A percentile compares a stretch with the other conserved stretches of the same genome.
phyloP scores from a whole-genome alignment of 2,888 invertebrate genomes.

The Sphinx pinastri region DNA sequence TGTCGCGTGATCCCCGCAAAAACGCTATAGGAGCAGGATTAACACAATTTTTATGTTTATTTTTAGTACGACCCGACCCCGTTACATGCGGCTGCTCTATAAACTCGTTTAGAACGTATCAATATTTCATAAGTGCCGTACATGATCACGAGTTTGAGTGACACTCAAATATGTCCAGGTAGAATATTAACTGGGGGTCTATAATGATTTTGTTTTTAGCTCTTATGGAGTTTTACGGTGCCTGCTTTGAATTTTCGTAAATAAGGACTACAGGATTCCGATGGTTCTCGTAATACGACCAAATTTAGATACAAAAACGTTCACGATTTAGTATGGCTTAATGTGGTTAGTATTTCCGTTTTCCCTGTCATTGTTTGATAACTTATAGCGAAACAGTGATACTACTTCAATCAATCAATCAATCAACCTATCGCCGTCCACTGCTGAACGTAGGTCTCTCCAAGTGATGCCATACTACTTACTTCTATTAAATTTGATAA shows the following conservation, averaged over 20 bases:
- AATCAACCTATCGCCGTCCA: too few species aligned
- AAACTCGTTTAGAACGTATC: conserved; percentile 55
- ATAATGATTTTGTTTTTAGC: conserved; percentile 1
- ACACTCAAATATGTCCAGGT: conserved; percentile 22
- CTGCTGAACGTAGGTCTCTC: too few species aligned
- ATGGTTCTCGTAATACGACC: not conserved
- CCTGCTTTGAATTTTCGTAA: not conserved
- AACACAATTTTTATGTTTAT: conserved; percentile 62
- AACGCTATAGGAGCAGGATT: conserved; percentile 55
- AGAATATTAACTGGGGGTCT: not conserved
- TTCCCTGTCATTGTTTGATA: not conserved
- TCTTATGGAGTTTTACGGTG: not conserved
- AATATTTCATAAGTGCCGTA: conserved; percentile 54
- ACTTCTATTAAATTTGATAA: too few species aligned
- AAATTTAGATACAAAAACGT: not conserved
- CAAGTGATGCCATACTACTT: too few species aligned
- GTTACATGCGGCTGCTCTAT: conserved; percentile 57
- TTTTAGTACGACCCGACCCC: conserved; percentile 62
- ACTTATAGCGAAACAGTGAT: not conserved
- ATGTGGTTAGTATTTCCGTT: not conserved
- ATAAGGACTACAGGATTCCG: not conserved
- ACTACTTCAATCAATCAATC: not conserved
- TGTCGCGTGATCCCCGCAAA: conserved; percentile 52
- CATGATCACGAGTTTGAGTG: conserved; percentile 54
- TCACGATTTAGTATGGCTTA: not conserved